These are phyloP conservation scores for Aurelia coerulea DNA, from an alignment of 30 jellyfish, hydroid and myxozoan genomes.

Conservation along the genomic window DNA sequence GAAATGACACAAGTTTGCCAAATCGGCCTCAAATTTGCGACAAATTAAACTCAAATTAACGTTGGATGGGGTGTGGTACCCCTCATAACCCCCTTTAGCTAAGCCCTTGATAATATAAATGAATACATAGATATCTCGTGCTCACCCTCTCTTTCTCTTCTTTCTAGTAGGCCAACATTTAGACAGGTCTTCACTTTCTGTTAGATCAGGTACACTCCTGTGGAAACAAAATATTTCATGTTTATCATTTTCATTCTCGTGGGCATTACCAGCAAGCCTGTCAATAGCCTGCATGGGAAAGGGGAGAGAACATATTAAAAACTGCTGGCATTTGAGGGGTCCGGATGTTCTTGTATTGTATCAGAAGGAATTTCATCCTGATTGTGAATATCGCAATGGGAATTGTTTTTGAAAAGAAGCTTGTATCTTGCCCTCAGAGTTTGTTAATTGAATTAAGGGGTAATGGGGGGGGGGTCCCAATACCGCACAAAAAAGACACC, in stretches of 20 bases:
- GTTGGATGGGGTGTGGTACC: too few relatives aligned
- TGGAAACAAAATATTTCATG: not conserved
- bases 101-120: too few relatives aligned
- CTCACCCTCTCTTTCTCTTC: not conserved
- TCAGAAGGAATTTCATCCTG: not conserved
- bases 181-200: slow-evolving; percentile 1
- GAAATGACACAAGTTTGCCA: too few relatives aligned
- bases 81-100: too few relatives aligned
- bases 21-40: too few relatives aligned
- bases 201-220: slow-evolving; percentile 13
- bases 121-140: not conserved
- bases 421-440: too few relatives aligned
- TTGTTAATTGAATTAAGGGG: too few relatives aligned
- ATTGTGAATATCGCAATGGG: too few relatives aligned
- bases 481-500: too few relatives aligned
- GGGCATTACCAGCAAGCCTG: not conserved
- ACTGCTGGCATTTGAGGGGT: not conserved
- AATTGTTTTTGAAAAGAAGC: too few relatives aligned
- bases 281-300: not conserved
- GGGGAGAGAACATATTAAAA: not conserved
- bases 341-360: not conserved
- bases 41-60: too few relatives aligned
- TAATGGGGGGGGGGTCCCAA: too few relatives aligned
- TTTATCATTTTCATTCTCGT: not conserved
- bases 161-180: not conserved